Base-by-base conservation (phyloP, 1,140 invertebrate species). In the Lasioglossum albipes region DNA sequence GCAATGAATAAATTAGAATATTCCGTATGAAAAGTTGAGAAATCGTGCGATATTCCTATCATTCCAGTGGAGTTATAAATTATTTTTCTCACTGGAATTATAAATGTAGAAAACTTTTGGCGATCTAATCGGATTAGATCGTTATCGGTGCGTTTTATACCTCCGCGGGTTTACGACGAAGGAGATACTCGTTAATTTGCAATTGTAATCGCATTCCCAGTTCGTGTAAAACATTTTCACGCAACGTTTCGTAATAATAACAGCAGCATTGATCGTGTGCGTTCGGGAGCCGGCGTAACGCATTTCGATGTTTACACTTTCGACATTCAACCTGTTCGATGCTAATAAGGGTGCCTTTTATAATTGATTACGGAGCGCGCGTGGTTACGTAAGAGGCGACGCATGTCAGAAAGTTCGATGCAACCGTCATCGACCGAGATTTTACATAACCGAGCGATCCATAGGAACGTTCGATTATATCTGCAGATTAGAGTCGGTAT, bases 331-430 rank as follows among this genome's bases (percentile, higher is more conserved):
- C 10, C 13, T 0, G 16, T 7, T 71, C 57, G 41, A 64, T 52
- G 72, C 49, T 74, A 74, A 74, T 74, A 74, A 49, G 27, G 20
- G 42, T 36, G 45, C 9, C 42, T 74, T 74, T 52, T 74, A 45
- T 42, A 36, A 74, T 74, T 49, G 72, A 65, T 74, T 31, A n/a
- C n/a, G 7, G 10, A 6, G 61, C 9, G 27, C 9, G 59, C 59
- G 72, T 16, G 42, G 0, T 74, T 74, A 74, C 13, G 72, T 36
- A 74, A 74, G 16, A n/a, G 16, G 2, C 27, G 2, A 20, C 57
- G 13, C 54, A 10, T 16, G n/a, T 41, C 71, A 27, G 36, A 42
- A 67, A 65, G 64, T 65, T 74, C 72, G 61, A 65, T 36, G 27
- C 13, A 16, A 16, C 22, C 27, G 49, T 16, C 6, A 42, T 52